Evolutionary conservation across 2,113 vertebrate species (phyloP).

Genomic region (Eupsittula cactorum): DNA sequence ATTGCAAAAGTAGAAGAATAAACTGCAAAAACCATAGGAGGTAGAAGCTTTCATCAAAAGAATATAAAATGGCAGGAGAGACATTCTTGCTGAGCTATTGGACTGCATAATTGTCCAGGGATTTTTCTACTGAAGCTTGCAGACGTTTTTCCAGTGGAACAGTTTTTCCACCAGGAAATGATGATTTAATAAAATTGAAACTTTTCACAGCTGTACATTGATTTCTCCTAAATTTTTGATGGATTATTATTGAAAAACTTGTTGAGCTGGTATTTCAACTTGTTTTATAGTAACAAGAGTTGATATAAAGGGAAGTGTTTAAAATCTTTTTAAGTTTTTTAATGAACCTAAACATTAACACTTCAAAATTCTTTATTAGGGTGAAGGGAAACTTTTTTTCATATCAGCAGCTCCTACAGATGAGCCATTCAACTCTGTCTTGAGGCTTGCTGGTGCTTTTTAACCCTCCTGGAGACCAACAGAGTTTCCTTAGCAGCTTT

Average conservation of each 20-base stretch:
- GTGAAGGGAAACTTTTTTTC: neutral
- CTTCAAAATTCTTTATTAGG: neutral
- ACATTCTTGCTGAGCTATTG: conserved; percentile 35
- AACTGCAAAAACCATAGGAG: conserved; percentile 26
- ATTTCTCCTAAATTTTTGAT: conserved; percentile 28
- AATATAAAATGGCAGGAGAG: conserved; percentile 41
- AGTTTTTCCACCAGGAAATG: conserved; percentile 40
- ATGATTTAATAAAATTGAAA: conserved; percentile 49
- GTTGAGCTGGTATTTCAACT: neutral
- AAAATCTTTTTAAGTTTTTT: neutral
- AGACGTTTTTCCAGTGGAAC: conserved; percentile 38
- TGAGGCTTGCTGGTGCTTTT: neutral
- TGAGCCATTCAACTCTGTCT: neutral
- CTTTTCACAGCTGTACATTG: conserved; percentile 9
- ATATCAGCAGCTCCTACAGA: neutral
- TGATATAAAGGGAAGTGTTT: neutral
- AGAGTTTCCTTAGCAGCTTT: neutral
- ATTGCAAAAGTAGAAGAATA: conserved; percentile 10
- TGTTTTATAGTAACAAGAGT: neutral
- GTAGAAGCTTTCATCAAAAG: conserved; percentile 58
- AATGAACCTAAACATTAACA: neutral
- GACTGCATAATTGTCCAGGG: conserved; percentile 33
- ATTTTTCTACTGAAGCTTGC: conserved; percentile 24
- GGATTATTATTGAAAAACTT: conserved; percentile 28
- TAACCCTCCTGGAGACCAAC: neutral